Percentiles rank a stretch among this genome's conserved stretches.
These are phyloP conservation scores for Drosophila atroscutellata DNA, from an alignment of 2,888 invertebrate genomes.

Conservation along the genomic window DNA sequence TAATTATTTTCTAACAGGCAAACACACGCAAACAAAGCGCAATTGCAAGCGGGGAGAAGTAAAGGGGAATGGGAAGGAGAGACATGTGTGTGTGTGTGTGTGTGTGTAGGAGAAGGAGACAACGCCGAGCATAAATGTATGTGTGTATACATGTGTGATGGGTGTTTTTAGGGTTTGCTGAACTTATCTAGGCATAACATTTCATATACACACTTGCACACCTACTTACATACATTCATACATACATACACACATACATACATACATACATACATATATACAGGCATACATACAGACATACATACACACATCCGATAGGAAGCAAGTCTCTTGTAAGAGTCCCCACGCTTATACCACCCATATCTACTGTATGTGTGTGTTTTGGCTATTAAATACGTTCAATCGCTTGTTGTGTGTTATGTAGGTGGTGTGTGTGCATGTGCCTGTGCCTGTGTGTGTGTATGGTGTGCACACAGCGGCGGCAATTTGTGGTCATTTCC, in stretches of 20 bases:
- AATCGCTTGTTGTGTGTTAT: slow-evolving; percentile 51
- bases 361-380: slow-evolving; percentile 12
- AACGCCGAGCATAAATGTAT: slow-evolving; percentile 15
- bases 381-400: slow-evolving; percentile 74
- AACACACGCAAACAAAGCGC: slow-evolving; percentile 59
- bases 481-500: slow-evolving; percentile 81
- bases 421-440: neutral
- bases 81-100: neutral
- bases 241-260: neutral
- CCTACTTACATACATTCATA: neutral
- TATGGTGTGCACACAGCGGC: slow-evolving; percentile 45
- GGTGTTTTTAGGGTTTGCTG: slow-evolving; percentile 52
- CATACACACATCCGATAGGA: slow-evolving; percentile 1
- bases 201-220: neutral
- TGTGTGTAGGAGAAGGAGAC: slow-evolving; percentile 17
- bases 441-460: neutral
- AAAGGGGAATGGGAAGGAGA: neutral
- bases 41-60: neutral
- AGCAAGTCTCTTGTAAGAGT: slow-evolving; percentile 22
- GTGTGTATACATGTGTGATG: slow-evolving; percentile 11
- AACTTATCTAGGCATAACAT: slow-evolving; percentile 61
- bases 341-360: slow-evolving; percentile 6
- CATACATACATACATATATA: neutral
- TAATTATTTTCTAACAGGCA: slow-evolving; percentile 78
- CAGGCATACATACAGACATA: neutral